Evolutionary conservation across 1,140 invertebrate genomes (phyloP).

Genomic region (Coelopa frigida): DNA sequence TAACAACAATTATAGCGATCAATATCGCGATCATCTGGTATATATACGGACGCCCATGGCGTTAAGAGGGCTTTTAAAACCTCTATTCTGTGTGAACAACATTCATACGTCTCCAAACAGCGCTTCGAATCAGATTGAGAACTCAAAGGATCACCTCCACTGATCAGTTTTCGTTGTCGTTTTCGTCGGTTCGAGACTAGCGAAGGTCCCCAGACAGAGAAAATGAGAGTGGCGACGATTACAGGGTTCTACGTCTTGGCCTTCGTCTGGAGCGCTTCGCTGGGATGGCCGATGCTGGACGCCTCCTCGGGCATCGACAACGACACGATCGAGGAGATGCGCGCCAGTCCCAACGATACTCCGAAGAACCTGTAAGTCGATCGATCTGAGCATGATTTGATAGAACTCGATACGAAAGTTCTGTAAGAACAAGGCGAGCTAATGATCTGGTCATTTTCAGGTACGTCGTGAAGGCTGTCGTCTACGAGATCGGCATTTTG

Average conservation of each 20-base stretch:
- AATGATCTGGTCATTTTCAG: constrained; percentile 25
- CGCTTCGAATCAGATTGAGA: no score
- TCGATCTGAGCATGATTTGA: background rate
- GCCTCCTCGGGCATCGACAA: constrained; percentile 29
- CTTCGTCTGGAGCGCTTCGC: constrained; percentile 22
- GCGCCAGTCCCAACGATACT: constrained; percentile 29
- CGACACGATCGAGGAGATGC: constrained; percentile 29
- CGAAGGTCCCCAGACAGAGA: no score
- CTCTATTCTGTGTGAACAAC: no score
- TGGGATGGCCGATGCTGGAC: constrained; percentile 30
- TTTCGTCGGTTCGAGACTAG: no score
- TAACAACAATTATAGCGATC: no score
- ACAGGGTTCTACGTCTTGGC: constrained; percentile 17
- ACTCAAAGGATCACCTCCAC: no score
- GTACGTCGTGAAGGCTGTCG: constrained; percentile 52
- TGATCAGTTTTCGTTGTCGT: no score
- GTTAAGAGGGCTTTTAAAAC: no score
- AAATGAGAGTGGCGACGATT: background rate
- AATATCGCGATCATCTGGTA: no score
- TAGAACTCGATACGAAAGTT: background rate
- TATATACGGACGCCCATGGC: no score
- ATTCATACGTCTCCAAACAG: no score
- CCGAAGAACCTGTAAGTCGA: constrained; percentile 40
- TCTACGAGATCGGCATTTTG: constrained; percentile 54
- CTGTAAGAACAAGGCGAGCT: background rate